A percentile compares a stretch with the other conserved stretches of the same genome.
Conservation (phyloP, 2,888 invertebrate genomes). For the Lacanobia wlatinum region DNA sequence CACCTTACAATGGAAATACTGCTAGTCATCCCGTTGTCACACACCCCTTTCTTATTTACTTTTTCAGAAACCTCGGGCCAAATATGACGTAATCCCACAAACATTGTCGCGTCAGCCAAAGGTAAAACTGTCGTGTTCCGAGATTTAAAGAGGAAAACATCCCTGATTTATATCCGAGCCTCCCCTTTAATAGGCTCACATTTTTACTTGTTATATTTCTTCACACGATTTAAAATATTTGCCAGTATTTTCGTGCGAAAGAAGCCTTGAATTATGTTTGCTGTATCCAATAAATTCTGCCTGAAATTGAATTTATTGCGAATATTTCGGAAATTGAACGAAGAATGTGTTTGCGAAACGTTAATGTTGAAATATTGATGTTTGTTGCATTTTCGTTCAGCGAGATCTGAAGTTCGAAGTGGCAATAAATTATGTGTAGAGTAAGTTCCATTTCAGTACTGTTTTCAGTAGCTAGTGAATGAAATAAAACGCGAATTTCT, state of each 20-base stretch:
- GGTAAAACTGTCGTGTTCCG: conserved; percentile 21
- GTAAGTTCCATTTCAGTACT: background rate
- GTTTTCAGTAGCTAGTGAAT: background rate
- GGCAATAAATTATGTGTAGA: background rate
- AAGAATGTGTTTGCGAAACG: conserved; percentile 35
- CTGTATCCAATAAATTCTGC: conserved; percentile 47
- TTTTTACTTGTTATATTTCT: conserved; percentile 39
- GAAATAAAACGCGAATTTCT: background rate
- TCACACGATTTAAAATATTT: conserved; percentile 37
- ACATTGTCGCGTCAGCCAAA: conserved; percentile 13
- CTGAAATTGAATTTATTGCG: conserved; percentile 52
- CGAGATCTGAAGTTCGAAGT: background rate
- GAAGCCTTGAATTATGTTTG: conserved; percentile 29
- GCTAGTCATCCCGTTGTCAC: conserved; percentile 1
- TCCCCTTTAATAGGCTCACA: conserved; percentile 34
- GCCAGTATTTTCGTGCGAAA: conserved; percentile 32
- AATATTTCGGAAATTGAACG: conserved; percentile 43
- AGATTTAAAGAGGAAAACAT: conserved; percentile 44
- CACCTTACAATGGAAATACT: background rate
- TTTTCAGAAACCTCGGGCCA: background rate
- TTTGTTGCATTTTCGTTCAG: conserved; percentile 12
- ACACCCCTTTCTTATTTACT: conserved; percentile 25
- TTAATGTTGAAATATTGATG: conserved; percentile 16
- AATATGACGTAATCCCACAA: conserved; percentile 5
- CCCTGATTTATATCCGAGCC: conserved; percentile 31